These are phyloP conservation scores for Epicauta chinensis DNA, from an alignment of 1,140 invertebrate species.

Conservation along the genomic window DNA sequence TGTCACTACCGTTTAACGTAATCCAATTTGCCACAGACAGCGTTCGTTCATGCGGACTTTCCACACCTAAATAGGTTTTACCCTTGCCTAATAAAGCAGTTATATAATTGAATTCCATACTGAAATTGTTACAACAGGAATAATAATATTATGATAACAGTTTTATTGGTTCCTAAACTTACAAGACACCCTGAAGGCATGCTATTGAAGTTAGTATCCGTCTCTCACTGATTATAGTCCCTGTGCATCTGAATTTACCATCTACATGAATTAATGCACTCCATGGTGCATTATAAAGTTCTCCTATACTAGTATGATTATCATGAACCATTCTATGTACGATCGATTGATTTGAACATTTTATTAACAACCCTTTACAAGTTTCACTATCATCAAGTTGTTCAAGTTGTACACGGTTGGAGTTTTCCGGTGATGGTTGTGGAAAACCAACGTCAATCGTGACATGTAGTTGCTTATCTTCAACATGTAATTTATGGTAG, in stretches of 20 bases:
- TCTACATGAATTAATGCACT: conserved; percentile 59
- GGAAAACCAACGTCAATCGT: neutral
- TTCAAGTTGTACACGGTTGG: neutral
- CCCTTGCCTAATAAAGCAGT: conserved; percentile 60
- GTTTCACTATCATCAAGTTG: neutral
- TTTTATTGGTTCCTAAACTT: neutral
- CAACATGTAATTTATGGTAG: conserved; percentile 25
- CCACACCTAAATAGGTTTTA: conserved; percentile 46
- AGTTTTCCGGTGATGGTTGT: neutral
- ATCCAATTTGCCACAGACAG: conserved; percentile 49
- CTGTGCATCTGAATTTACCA: conserved; percentile 58
- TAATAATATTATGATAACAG: neutral
- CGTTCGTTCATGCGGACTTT: conserved; percentile 63
- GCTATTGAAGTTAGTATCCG: neutral
- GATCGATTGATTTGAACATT: conserved; percentile 32
- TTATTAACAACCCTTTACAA: conserved; percentile 38
- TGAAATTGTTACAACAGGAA: conserved; percentile 36
- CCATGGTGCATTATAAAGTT: conserved; percentile 56
- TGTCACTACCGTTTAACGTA: conserved; percentile 47
- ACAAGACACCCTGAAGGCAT: neutral
- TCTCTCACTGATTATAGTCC: conserved; percentile 42
- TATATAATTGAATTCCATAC: conserved; percentile 49
- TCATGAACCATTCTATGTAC: conserved; percentile 15
- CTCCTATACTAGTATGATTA: conserved; percentile 19
- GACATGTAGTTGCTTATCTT: conserved; percentile 18